Base-by-base conservation (phyloP, 2,888 invertebrate genomes). In the Agrochola lota region DNA sequence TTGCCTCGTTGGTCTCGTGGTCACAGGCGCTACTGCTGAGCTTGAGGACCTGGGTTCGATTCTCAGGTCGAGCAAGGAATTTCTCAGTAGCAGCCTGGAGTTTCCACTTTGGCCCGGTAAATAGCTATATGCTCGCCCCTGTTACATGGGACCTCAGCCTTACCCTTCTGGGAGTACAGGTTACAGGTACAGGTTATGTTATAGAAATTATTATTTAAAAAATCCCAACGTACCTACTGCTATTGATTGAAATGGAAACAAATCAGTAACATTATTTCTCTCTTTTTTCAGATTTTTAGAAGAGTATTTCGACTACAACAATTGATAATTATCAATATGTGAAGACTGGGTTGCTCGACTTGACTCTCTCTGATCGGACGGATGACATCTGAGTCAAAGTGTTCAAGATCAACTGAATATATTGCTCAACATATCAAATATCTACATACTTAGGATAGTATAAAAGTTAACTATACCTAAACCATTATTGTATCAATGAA, bases 281-380 rank as follows among this genome's bases (percentile, higher is more conserved):
- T 71, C 0, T 71, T 40, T 40, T 73, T 74, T 74, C 74, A 74
- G 74, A 2, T 40, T 35, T 35, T 0, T 1, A 1, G 46, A 59
- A 35, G 5, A 0, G 1, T 43, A 23, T 55, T 73, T 43, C 2
- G 71, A 73, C 11, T 71, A 52, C 26, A 72, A 40, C 23, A 0
- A 52, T 23, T 71, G 26, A 30, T 4, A 46, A 12, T 43, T 55
- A n/a, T 72, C 57, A 46, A 35, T 30, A 5, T 20, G 9, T 17
- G 43, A 57, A 46, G 57, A 72, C 73, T 20, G 1, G 0, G 11
- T 43, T 12, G 46, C 17, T 46, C 57, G 57, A 46, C n/a, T 35
- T 4, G 35, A n/a, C 5, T 46, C n/a, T 15, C 20, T 5, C n/a
- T n/a, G 43, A 57, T 43, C 12, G 30, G n/a, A 5, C 11, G 30